A percentile compares a stretch with the other conserved stretches of the same genome.
Evolutionary conservation across 2,888 invertebrate species (phyloP).

Genomic region (Cremastinae sp.): DNA sequence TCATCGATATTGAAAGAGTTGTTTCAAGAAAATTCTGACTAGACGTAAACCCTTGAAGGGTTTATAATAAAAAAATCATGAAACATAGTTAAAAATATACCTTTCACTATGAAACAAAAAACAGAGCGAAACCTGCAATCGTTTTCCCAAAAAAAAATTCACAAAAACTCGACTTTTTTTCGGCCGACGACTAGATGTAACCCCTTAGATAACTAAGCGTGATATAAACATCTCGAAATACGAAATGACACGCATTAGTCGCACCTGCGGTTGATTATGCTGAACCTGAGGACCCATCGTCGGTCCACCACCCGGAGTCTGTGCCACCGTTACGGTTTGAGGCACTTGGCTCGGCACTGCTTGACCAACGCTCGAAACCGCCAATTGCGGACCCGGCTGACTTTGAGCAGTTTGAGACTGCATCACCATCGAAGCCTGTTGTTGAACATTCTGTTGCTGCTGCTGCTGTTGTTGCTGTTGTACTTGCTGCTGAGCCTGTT

Average conservation of each 20-base stretch:
- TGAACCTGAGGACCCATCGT: slow-evolving; percentile 71
- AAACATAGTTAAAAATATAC: too few relatives aligned
- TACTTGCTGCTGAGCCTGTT: slow-evolving; percentile 70
- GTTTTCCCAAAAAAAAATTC: too few relatives aligned
- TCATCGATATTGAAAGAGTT: too few relatives aligned
- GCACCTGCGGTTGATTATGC: slow-evolving; percentile 73
- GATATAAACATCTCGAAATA: too few relatives aligned
- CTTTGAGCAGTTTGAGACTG: slow-evolving; percentile 60
- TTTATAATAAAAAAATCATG: too few relatives aligned
- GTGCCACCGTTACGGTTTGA: slow-evolving; percentile 75
- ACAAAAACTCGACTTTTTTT: too few relatives aligned
- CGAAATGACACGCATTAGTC: background rate
- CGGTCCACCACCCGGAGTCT: slow-evolving; percentile 70
- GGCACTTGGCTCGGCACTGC: slow-evolving; percentile 75
- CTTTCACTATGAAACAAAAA: too few relatives aligned
- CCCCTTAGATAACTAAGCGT: too few relatives aligned
- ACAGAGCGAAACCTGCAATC: too few relatives aligned
- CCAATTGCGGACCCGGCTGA: slow-evolving; percentile 72
- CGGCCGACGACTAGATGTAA: too few relatives aligned
- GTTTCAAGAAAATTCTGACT: too few relatives aligned
- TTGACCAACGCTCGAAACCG: slow-evolving; percentile 74
- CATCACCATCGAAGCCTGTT: slow-evolving; percentile 77
- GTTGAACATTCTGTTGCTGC: slow-evolving; percentile 74
- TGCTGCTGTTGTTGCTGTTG: slow-evolving; percentile 68
- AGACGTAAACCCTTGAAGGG: too few relatives aligned